Evolutionary conservation across 2,797 vertebrate genomes (phyloP).

Genomic region (Leucoraja ocellata): DNA sequence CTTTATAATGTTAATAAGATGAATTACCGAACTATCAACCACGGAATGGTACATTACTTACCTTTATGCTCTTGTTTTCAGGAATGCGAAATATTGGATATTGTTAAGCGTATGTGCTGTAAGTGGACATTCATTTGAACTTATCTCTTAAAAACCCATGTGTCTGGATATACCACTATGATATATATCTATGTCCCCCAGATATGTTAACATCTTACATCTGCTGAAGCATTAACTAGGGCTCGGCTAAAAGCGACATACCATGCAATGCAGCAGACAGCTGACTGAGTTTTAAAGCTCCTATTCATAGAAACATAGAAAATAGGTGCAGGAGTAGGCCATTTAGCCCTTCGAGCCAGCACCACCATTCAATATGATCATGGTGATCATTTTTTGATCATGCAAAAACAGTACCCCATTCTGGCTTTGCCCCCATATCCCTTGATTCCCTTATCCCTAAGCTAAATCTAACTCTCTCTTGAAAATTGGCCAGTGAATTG

Average conservation of each 20-base stretch:
- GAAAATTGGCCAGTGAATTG: no score
- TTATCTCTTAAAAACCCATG: not conserved
- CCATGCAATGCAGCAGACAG: not conserved
- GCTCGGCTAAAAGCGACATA: not conserved
- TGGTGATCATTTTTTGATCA: no score
- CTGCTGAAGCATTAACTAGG: not conserved
- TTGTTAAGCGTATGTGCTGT: conserved; percentile 99
- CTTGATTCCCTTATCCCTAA: no score
- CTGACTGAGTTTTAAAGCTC: not conserved
- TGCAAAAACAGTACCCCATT: no score
- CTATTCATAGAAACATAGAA: no score
- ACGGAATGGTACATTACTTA: not conserved
- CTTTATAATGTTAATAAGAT: not conserved
- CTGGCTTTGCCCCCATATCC: no score
- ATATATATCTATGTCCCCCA: no score
- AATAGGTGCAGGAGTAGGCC: no score
- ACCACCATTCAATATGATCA: no score
- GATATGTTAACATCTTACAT: not conserved
- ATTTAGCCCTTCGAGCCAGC: no score
- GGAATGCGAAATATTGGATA: conserved; percentile 97
- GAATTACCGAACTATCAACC: not conserved
- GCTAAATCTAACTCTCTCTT: no score
- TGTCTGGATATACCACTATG: not conserved
- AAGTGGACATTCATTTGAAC: conserved; percentile 58
- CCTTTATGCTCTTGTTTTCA: conserved; percentile 49